Percentiles rank a stretch among this genome's conserved stretches.
Evolutionary conservation across 2,797 vertebrate genomes (phyloP).

Genomic region (Crossoptilon crossoptilon): DNA sequence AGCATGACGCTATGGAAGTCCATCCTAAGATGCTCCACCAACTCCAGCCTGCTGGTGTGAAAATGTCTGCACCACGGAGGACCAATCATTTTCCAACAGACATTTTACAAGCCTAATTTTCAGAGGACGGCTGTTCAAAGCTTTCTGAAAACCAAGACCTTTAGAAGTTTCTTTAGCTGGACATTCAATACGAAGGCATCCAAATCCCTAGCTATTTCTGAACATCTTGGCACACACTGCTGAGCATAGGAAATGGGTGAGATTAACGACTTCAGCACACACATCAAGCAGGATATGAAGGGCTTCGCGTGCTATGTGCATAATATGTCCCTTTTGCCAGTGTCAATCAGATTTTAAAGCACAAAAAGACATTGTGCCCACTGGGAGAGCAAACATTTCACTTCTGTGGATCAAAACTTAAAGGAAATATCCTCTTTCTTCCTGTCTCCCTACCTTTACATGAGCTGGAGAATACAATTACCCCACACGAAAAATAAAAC

Average conservation of each 20-base stretch:
- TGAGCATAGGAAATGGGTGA: slow-evolving; percentile 54
- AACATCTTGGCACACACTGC: slow-evolving; percentile 45
- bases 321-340: slow-evolving; percentile 46
- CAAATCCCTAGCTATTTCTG: slow-evolving; percentile 58
- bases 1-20: background rate
- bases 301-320: slow-evolving; percentile 25
- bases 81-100: background rate
- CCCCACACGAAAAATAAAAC: background rate
- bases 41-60: background rate
- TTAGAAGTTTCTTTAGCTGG: slow-evolving; percentile 35
- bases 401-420: background rate
- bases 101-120: background rate
- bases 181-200: slow-evolving; percentile 57
- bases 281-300: slow-evolving; percentile 35
- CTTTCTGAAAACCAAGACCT: slow-evolving; percentile 53
- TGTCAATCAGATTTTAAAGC: slow-evolving; percentile 58
- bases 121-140: background rate
- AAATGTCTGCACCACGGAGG: background rate
- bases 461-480: background rate
- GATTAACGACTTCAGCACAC: slow-evolving; percentile 54
- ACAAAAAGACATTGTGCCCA: slow-evolving; percentile 24
- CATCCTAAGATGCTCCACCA: background rate
- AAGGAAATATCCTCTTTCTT: background rate
- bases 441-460: background rate
- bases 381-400: slow-evolving; percentile 1